phyloP scores from a whole-genome alignment of 2,113 vertebrate genomes.

The Heptranchias perlo region DNA sequence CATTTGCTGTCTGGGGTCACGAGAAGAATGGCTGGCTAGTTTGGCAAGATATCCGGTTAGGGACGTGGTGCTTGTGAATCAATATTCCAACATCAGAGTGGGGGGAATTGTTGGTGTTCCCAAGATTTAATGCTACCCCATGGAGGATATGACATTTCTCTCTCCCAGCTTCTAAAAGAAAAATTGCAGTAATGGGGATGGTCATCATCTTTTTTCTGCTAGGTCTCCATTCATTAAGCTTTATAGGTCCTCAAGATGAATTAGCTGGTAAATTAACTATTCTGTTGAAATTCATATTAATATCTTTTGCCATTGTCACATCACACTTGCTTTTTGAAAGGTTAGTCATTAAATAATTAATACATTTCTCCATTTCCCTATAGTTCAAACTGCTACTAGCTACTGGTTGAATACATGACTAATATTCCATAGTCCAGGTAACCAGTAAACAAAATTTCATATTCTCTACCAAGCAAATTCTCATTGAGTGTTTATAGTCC shows the following conservation, averaged over 20 bases:
- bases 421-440: neutral
- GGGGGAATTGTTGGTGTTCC: no score
- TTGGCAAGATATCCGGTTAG: neutral
- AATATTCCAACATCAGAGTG: no score
- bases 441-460: neutral
- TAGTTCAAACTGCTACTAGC: neutral
- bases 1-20: neutral
- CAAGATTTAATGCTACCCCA: no score
- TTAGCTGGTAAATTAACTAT: neutral
- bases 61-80: neutral
- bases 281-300: neutral
- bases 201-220: neutral
- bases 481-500: neutral
- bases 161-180: no score
- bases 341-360: neutral
- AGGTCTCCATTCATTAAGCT: neutral
- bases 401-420: neutral
- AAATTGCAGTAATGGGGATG: neutral
- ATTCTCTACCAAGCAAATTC: neutral
- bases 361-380: neutral
- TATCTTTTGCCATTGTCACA: neutral
- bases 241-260: neutral
- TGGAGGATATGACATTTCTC: no score
- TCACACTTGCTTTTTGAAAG: neutral
- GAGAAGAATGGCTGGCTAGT: neutral